Conservation (phyloP, 2,113 vertebrate species). For the Enhydra lutris region DNA sequence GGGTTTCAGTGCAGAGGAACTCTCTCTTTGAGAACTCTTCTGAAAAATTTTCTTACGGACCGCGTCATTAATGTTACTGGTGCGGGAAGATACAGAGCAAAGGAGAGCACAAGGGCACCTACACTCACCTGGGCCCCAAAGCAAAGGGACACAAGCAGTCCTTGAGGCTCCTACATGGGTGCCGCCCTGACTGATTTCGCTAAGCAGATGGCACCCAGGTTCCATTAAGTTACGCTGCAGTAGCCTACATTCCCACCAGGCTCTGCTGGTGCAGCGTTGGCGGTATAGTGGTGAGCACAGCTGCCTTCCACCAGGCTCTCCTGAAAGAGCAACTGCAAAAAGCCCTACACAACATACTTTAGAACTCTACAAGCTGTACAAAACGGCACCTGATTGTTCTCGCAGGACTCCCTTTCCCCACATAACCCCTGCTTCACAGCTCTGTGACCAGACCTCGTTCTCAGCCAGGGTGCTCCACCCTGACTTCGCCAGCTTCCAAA, state of each 20-base stretch:
- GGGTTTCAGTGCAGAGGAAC: neutral
- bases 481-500: neutral
- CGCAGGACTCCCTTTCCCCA: neutral
- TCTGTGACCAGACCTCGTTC: neutral
- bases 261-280: neutral
- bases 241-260: neutral
- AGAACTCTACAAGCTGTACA: neutral
- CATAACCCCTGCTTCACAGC: neutral
- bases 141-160: neutral
- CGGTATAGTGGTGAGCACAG: no score
- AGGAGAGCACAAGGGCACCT: neutral
- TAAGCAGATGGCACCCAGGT: neutral
- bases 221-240: neutral
- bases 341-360: neutral
- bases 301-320: neutral
- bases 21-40: neutral
- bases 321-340: neutral
- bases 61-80: neutral
- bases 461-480: neutral
- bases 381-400: neutral
- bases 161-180: neutral
- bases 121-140: neutral
- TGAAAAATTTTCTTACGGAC: neutral
- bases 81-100: neutral
- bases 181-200: neutral